phyloP scores from a whole-genome alignment of 37 sponge, comb jelly and placozoan species.

The Geodia barretti region DNA sequence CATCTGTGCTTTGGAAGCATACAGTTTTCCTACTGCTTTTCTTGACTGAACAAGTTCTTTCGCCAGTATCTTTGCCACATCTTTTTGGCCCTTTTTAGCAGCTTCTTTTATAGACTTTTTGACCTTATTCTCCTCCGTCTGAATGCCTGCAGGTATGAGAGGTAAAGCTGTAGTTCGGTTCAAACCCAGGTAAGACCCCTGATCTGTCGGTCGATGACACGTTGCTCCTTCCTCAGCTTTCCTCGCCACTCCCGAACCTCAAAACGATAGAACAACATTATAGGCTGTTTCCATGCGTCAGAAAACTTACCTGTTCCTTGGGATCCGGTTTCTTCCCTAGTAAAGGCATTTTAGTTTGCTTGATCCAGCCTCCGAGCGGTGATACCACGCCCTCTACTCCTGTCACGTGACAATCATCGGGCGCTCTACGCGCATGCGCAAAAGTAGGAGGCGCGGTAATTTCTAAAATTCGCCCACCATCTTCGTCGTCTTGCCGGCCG shows the following conservation, averaged over 20 bases:
- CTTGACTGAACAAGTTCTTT: constrained; percentile 94
- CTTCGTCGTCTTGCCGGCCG: too few relatives aligned
- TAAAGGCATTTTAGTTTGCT: constrained; percentile 52
- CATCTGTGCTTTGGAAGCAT: constrained; percentile 98
- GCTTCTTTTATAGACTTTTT: constrained; percentile 96
- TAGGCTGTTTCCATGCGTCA: background rate
- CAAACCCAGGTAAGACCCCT: constrained; percentile 31
- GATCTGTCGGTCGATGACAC: constrained; percentile 95
- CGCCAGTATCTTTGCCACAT: constrained; percentile 96
- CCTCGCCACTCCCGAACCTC: constrained; percentile 93
- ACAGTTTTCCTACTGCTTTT: constrained; percentile 89
- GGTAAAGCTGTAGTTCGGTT: background rate
- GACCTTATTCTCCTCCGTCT: constrained; percentile 90
- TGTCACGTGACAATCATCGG: too few relatives aligned
- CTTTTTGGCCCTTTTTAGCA: constrained; percentile 91
- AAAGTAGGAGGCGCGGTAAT: too few relatives aligned
- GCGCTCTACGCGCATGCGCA: too few relatives aligned
- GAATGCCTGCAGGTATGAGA: constrained; percentile 53
- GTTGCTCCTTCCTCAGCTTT: constrained; percentile 86
- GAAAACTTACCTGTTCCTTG: constrained; percentile 75
- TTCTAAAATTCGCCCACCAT: too few relatives aligned
- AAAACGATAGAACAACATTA: background rate
- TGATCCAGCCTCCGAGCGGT: too few relatives aligned
- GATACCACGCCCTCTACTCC: too few relatives aligned
- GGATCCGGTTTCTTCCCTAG: constrained; percentile 85